Evolutionary conservation across 1,140 invertebrate genomes (phyloP), one percentile per base, ranked within the genome.

Genomic region (Drosophila jambulina): DNA sequence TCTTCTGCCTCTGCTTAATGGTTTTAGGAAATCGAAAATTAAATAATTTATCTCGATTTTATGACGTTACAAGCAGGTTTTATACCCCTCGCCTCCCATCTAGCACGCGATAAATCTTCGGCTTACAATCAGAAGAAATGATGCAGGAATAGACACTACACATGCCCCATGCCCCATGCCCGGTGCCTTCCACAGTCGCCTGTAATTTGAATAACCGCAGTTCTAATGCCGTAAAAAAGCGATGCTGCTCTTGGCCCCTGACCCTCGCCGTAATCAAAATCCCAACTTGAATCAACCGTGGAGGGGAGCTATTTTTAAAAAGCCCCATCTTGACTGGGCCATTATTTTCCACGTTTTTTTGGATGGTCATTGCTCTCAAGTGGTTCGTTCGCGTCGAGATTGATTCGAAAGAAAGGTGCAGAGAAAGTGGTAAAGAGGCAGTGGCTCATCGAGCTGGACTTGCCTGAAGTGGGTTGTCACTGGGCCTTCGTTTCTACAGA

Each of bases 11-110:
- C 68, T 86, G 75, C 71, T 85, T 90, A 90, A 90, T 90, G 85
- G 85, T 90, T 90, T 90, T 88, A 90, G 85, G 81, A 90, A 90
- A 90, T 90, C 78, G 81, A 90, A 90, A 90, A 90, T 90, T 90
- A 90, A 82, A 90, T 85, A 90, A 90, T 90, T 84, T 90, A 88
- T 88, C 85, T 88, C 85, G 81, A 90, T 90, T 88, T 88, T 88
- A 88, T 88, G 85, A 88, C 85, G 85, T 88, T 88, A 81, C 85
- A 88, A 90, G 80, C 85, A 75, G 78, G 84, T 84, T 88, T 80
- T 46, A 72, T 76, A 61, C 79, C 56, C 25, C 61, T 67, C 58
- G 40, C 29, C 43, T 34, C 23, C 38, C 43, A 43, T 45, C 54
- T 64, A 79, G 71, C 80, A 87, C 71, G 76, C 84, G 76, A 87